Evolutionary conservation across 2,113 vertebrate species (phyloP), one percentile per base, ranked within the genome.

Genomic region (Tamias sibiricus): DNA sequence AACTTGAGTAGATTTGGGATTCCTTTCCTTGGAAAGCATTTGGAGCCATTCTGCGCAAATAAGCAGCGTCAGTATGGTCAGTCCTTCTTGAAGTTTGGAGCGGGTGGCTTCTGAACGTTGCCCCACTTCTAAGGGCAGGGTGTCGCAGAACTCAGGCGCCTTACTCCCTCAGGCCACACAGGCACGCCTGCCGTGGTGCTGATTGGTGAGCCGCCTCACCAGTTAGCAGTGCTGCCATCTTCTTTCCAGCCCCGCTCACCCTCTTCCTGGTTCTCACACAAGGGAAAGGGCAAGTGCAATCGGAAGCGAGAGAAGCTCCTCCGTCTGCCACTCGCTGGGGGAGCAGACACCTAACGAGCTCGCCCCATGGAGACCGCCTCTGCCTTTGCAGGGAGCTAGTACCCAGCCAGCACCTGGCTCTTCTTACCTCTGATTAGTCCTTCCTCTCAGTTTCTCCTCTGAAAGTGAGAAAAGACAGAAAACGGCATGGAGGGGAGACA

Each of bases 1-100:
- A 72, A 89, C 35, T 57, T 28, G 10, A n/a, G n/a, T 10, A 42
- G 64, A 85, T 52, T 52, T 74, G 62, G 81, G 57, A 91, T 88
- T 92, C 30, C 44, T 91, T 92, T 94, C 72, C 57, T 44, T 81
- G 42, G 64, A 47, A 85, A 83, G 52, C 57, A 82, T 14, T 72
- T 59, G 22, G 77, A 88, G 42, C n/a, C n/a, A n/a, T n/a, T 68
- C 22, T 76, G 5, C 35, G 26, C 16, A 44, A 20, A 20, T 76
- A 20, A 64, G 57, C 32, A 42, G 54, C 44, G 20, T 90, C 64
- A 59, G 22, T 16, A 35, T n/a, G 92, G 6, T 32, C 22, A 37
- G 13, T 22, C 4, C 22, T 68, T 90, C 28, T 0, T 22, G 52
- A 12, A 49, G 47, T 49, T 12, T 49, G 47, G 13, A 13, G 47